A percentile compares a stretch with the other conserved stretches of the same genome.
These are phyloP conservation scores for Dasypus novemcinctus DNA, from an alignment of 2,113 vertebrate species.

Conservation along the genomic window DNA sequence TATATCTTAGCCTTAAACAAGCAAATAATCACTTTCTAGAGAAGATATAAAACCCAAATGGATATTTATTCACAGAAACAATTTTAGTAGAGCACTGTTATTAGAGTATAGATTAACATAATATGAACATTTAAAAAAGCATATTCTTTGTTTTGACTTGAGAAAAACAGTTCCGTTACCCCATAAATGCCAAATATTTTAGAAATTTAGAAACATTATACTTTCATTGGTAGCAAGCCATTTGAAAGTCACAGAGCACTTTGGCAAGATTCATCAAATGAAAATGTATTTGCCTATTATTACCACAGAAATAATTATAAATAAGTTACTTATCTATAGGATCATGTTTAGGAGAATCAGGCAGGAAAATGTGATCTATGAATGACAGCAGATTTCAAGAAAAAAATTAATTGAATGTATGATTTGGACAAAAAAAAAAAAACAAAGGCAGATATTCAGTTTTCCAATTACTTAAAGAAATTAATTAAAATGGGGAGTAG, in stretches of 20 bases:
- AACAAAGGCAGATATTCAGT: background rate
- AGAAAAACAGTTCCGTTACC: constrained; percentile 51
- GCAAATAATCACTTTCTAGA: background rate
- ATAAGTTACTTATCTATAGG: background rate
- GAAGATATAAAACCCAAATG: background rate
- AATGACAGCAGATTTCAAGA: background rate
- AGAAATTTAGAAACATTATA: constrained; percentile 59
- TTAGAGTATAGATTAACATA: background rate
- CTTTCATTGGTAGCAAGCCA: constrained; percentile 52
- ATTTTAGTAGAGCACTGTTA: background rate
- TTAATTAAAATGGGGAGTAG: background rate
- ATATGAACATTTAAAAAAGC: background rate
- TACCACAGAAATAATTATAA: background rate
- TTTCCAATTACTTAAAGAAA: background rate
- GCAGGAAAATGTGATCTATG: background rate
- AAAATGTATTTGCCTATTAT: background rate
- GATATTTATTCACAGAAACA: constrained; percentile 49
- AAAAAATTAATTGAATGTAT: background rate
- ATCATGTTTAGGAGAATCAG: background rate
- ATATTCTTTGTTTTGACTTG: background rate
- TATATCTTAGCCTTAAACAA: constrained; percentile 18
- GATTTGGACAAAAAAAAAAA: background rate
- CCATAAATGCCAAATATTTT: constrained; percentile 36
- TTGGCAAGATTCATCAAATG: background rate
- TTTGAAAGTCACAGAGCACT: constrained; percentile 46